phyloP scores from a whole-genome alignment of 2,113 vertebrate species.

The Dicerorhinus sumatrensis region DNA sequence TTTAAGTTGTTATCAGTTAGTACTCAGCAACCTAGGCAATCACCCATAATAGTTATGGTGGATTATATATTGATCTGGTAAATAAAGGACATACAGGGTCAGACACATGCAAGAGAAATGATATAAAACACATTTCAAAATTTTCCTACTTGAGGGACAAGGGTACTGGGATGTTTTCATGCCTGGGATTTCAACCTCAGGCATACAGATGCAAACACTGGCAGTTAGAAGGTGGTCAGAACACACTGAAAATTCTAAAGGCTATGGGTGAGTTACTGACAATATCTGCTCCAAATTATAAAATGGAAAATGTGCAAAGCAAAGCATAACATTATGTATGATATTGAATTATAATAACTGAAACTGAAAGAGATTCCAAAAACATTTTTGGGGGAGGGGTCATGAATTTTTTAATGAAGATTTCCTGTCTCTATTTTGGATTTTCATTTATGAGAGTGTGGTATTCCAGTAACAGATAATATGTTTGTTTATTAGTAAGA shows the following conservation, averaged over 20 bases:
- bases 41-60: neutral
- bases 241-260: neutral
- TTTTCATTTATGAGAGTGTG: neutral
- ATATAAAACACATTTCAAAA: neutral
- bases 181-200: neutral
- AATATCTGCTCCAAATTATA: neutral
- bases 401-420: neutral
- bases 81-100: neutral
- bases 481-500: neutral
- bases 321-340: neutral
- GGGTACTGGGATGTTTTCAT: neutral
- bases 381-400: accelerated
- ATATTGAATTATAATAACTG: neutral
- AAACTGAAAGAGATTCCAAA: neutral
- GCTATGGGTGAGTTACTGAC: neutral
- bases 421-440: neutral
- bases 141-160: neutral
- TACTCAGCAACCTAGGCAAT: neutral
- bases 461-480: neutral
- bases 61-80: neutral
- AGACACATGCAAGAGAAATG: neutral
- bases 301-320: neutral
- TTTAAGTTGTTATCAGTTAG: neutral
- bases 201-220: neutral
- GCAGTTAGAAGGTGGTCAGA: neutral